Evolutionary conservation across 2,888 invertebrate genomes (phyloP).

Genomic region (Cataglyphis rosenhaueri): DNA sequence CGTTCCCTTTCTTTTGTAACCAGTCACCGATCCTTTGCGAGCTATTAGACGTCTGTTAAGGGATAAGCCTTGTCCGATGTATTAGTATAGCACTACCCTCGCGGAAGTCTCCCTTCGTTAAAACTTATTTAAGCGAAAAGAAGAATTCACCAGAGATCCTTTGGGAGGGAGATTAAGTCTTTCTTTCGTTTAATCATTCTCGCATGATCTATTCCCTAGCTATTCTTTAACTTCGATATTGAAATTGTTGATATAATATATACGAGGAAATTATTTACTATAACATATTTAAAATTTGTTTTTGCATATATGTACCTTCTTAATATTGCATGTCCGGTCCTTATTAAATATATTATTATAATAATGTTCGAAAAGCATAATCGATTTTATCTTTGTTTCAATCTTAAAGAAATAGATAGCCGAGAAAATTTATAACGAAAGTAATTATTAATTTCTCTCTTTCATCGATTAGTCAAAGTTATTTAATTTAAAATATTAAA

Average conservation of each 20-base stretch:
- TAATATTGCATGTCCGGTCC: neutral
- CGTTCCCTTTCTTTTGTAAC: constrained; percentile 9
- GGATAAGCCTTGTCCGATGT: constrained; percentile 78
- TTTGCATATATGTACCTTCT: neutral
- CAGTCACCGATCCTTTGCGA: constrained; percentile 61
- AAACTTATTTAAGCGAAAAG: constrained; percentile 70
- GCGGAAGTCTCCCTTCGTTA: constrained; percentile 70
- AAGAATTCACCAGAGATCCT: constrained; percentile 56
- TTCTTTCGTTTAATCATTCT: constrained; percentile 65
- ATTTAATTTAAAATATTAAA: neutral
- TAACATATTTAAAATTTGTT: neutral
- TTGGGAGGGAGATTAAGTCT: constrained; percentile 65
- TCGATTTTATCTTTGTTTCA: neutral
- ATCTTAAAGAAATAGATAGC: neutral
- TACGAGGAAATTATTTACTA: neutral
- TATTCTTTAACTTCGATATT: neutral
- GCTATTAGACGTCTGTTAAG: constrained; percentile 78
- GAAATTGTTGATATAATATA: constrained; percentile 18
- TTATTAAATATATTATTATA: neutral
- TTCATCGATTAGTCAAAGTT: neutral
- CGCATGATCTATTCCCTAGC: neutral
- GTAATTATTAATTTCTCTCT: neutral
- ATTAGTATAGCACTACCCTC: constrained; percentile 70
- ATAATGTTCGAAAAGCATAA: neutral
- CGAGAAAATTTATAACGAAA: neutral